Evolutionary conservation across 1,140 invertebrate genomes (phyloP).

Genomic region (Pissodes strobi): DNA sequence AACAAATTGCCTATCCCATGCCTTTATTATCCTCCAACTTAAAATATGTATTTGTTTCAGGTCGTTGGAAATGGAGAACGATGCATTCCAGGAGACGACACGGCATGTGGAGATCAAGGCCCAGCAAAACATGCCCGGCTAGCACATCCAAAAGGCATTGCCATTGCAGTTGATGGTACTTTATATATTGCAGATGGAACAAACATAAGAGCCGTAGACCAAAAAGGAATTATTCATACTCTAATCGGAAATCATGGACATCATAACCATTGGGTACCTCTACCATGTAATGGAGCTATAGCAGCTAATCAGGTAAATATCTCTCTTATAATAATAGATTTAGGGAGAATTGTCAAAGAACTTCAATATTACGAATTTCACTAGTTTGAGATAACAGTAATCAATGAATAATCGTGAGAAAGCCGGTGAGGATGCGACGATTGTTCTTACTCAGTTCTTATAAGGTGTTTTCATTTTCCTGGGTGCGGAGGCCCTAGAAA

Average conservation of each 20-base stretch:
- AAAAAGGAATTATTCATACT: conserved; percentile 90
- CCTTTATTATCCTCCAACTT: no score
- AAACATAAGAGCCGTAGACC: conserved; percentile 89
- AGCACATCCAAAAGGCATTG: conserved; percentile 95
- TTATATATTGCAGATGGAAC: conserved; percentile 95
- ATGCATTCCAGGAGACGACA: conserved; percentile 89
- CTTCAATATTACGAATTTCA: no score
- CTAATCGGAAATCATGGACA: conserved; percentile 90
- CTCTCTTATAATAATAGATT: no score
- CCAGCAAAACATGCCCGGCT: conserved; percentile 87
- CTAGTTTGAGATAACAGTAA: no score
- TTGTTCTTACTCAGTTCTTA: no score
- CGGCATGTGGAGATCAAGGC: conserved; percentile 91
- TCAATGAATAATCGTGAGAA: no score
- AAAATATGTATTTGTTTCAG: conserved; percentile 32
- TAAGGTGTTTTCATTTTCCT: no score
- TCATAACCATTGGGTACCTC: conserved; percentile 88
- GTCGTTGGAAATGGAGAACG: conserved; percentile 95
- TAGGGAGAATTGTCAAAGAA: no score
- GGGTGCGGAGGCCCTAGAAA: no score
- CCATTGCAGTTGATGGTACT: conserved; percentile 86
- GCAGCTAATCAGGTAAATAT: conserved; percentile 65
- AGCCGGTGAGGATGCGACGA: no score
- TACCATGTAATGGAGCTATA: conserved; percentile 81
- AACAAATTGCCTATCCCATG: no score